Percentiles rank a stretch among this genome's conserved stretches.
Conservation (phyloP, 64 coral and sea anemone species). For the Pachyseris speciosa region DNA sequence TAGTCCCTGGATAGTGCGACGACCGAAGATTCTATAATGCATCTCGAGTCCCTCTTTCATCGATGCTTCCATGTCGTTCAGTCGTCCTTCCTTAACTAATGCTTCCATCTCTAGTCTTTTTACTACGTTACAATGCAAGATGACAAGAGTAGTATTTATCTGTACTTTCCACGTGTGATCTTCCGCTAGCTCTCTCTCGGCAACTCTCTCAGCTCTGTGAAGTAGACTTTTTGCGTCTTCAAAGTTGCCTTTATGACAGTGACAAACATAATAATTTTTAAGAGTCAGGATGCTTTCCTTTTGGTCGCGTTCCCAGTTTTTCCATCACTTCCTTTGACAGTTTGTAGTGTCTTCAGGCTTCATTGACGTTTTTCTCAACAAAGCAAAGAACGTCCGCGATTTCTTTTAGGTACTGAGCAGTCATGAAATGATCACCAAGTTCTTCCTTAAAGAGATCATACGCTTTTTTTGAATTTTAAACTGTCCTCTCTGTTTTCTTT, state of each 20-base stretch:
- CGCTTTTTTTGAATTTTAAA: neutral
- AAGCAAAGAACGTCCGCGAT: conserved; percentile 18
- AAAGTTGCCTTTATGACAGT: neutral
- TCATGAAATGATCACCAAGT: no score
- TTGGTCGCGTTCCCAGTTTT: no score
- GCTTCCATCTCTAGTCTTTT: neutral
- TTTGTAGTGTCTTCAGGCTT: neutral
- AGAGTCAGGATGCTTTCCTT: no score
- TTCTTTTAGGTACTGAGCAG: neutral
- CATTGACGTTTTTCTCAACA: no score
- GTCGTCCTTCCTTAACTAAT: neutral
- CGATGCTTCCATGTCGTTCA: neutral
- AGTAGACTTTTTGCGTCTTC: neutral
- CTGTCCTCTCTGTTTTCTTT: neutral
- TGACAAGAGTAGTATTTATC: neutral
- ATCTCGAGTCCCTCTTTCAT: neutral
- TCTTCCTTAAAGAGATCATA: no score
- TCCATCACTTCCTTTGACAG: no score
- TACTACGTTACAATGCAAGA: neutral
- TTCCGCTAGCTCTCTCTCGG: neutral
- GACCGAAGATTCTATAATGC: neutral
- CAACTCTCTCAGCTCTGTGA: neutral
- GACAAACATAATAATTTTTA: neutral
- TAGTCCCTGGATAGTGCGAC: neutral
- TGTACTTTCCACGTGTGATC: conserved; percentile 7